Conservation (phyloP, 1,140 invertebrate species). For the Pantala flavescens region DNA sequence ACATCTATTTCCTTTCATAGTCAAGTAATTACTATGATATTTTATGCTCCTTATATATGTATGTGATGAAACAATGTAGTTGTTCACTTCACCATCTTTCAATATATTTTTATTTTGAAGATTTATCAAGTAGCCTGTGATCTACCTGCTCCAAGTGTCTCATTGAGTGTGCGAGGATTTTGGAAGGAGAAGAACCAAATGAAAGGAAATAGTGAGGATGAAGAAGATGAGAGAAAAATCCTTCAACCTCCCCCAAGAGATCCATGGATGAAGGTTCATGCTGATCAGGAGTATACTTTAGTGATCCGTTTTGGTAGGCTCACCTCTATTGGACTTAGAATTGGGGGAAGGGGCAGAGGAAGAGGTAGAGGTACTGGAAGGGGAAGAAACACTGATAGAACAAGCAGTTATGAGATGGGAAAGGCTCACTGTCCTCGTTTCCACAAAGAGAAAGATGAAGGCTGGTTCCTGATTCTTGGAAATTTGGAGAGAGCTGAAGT, state of each 20-base stretch:
- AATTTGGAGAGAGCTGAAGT: slow-evolving; percentile 58
- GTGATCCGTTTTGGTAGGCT: slow-evolving; percentile 26
- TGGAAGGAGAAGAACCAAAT: slow-evolving; percentile 38
- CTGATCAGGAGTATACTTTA: slow-evolving; percentile 35
- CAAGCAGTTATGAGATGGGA: slow-evolving; percentile 29
- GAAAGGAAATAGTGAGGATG: slow-evolving; percentile 24
- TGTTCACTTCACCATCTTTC: too few species aligned
- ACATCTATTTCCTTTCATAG: too few species aligned
- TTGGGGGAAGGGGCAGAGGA: not conserved
- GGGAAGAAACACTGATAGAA: slow-evolving; percentile 33
- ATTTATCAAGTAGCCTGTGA: slow-evolving; percentile 46
- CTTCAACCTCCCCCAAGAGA: slow-evolving; percentile 22
- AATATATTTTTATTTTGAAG: slow-evolving; percentile 23
- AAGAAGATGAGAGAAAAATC: slow-evolving; percentile 22
- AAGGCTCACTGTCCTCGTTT: slow-evolving; percentile 71
- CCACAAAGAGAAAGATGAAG: slow-evolving; percentile 87
- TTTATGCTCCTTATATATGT: too few species aligned
- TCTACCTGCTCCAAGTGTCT: slow-evolving; percentile 48
- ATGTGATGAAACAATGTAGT: too few species aligned
- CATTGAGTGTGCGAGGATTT: slow-evolving; percentile 41
- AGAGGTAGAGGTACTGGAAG: slow-evolving; percentile 32
- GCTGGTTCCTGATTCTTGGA: slow-evolving; percentile 87
- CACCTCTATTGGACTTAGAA: slow-evolving; percentile 11
- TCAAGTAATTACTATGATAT: too few species aligned
- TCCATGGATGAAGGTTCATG: slow-evolving; percentile 49